Base-by-base conservation (phyloP, 2,797 vertebrate species). In the Gymnothorax reevesii region DNA sequence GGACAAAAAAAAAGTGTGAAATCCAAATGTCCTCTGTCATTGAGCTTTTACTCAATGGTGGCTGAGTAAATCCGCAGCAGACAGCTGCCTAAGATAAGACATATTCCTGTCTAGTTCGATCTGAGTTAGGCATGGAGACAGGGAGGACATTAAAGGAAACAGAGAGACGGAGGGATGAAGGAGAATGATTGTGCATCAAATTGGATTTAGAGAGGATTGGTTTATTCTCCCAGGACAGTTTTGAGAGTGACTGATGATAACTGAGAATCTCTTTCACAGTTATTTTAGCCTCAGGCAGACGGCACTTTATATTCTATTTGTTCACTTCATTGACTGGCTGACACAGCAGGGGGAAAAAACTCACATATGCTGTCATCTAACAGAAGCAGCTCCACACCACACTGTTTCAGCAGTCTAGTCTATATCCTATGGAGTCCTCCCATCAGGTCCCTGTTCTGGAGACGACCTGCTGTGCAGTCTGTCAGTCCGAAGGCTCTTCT, bases 81-180 rank as follows among this genome's bases (percentile, higher is more conserved):
- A 77, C 33, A n/a, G 27, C 0, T 1, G 25, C 13, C 71, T 42
- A 13, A 75, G 71, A 33, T 13, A 82, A 66, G 12, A 42, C 25
- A 82, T 8, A 79, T 60, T 52, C 54, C 22, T 86, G 33, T 82
- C 49, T n/a, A 57, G 1, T 73, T 57, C 73, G 62, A 71, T 71
- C 20, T 49, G n/a, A 54, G 42, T 54, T 69, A 52, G 55, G 7
- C 22, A 66, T 4, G 49, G 83, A 62, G 15, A 25, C 42, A 85
- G 55, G 69, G 57, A 57, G 49, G 25, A 84, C 86, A 85, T 59
- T 87, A 27, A 86, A 87, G 86, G 87, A 57, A 42, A 83, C 27
- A 27, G 49, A 85, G 83, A 60, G 84, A 87, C 27, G 84, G 52
- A 20, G 55, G 79, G 84, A 79, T 84, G 57, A 89, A 84, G 27